phyloP scores from a whole-genome alignment of 2,888 invertebrate species.

The Nomada ruficornis region DNA sequence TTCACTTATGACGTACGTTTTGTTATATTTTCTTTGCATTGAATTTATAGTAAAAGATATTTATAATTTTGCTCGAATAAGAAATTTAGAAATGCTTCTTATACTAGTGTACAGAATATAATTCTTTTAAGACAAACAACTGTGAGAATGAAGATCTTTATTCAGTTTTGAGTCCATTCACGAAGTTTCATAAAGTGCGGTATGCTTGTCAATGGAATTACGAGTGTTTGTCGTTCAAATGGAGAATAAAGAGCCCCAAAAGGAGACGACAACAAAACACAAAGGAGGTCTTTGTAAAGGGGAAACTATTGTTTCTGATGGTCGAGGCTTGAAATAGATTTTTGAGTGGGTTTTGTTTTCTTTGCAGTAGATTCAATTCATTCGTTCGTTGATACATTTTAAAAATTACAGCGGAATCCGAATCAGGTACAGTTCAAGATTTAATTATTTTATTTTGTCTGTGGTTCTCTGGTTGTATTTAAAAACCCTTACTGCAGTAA shows the following conservation, averaged over 20 bases:
- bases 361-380: neutral
- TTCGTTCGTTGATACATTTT: too few relatives aligned
- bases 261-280: conserved; percentile 6
- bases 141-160: neutral
- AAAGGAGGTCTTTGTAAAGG: conserved; percentile 5
- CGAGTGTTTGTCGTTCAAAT: conserved; percentile 12
- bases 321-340: conserved; percentile 7
- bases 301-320: conserved; percentile 16
- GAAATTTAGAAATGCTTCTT: too few relatives aligned
- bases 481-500: too few relatives aligned
- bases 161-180: neutral
- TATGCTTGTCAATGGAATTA: neutral
- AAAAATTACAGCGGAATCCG: too few relatives aligned
- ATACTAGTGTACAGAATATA: neutral
- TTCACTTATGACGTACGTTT: too few relatives aligned
- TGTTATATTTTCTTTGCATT: too few relatives aligned
- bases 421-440: too few relatives aligned
- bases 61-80: too few relatives aligned
- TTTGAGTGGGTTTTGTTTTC: conserved; percentile 24
- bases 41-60: too few relatives aligned
- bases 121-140: neutral
- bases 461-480: too few relatives aligned
- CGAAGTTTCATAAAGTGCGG: conserved; percentile 1
- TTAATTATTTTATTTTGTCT: too few relatives aligned
- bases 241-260: neutral